Percentiles rank a stretch among this genome's conserved stretches.
These are phyloP conservation scores for Chelonoidis abingdonii DNA, from an alignment of 2,113 vertebrate genomes.

Conservation along the genomic window DNA sequence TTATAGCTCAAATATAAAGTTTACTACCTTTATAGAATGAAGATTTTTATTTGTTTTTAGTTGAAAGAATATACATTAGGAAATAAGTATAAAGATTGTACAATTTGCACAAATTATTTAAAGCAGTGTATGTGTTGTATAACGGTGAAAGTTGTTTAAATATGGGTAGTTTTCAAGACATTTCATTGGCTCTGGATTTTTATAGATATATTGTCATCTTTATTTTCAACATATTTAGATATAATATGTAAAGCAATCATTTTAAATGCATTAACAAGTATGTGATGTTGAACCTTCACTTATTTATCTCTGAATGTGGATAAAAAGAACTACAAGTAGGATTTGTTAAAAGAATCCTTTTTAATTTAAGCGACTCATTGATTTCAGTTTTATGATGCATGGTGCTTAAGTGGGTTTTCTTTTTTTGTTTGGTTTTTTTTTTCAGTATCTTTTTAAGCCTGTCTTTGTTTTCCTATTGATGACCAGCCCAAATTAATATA, in stretches of 20 bases:
- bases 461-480: background rate
- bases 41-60: background rate
- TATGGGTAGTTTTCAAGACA: background rate
- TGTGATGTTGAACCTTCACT: background rate
- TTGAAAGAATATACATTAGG: background rate
- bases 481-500: background rate
- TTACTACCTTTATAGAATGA: background rate
- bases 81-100: background rate
- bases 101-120: background rate
- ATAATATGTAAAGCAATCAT: background rate
- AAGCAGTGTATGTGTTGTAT: background rate
- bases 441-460: background rate
- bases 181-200: background rate
- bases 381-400: background rate
- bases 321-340: background rate
- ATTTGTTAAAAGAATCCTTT: background rate
- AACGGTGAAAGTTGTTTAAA: background rate
- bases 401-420: background rate
- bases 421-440: background rate
- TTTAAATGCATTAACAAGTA: background rate
- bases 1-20: background rate
- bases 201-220: background rate
- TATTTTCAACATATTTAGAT: background rate
- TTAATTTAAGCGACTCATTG: background rate
- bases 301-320: background rate